Conservation (phyloP, 2,888 invertebrate genomes). For the Chironomus riparius region DNA sequence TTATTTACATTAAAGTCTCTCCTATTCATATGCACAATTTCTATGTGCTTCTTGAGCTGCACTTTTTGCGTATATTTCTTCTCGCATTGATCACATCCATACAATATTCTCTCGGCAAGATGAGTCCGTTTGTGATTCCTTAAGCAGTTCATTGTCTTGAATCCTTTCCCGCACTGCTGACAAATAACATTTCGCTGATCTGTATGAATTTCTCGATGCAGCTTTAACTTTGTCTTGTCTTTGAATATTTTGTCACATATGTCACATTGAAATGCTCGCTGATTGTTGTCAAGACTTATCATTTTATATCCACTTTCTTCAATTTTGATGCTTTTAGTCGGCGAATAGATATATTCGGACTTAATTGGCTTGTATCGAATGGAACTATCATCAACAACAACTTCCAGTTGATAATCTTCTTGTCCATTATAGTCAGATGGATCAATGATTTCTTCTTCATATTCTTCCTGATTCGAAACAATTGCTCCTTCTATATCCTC, state of each 20-base stretch:
- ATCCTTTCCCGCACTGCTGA: conserved; percentile 7
- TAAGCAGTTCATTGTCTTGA: conserved; percentile 16
- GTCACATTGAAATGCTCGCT: background rate
- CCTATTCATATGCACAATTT: conserved; percentile 8
- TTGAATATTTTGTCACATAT: background rate
- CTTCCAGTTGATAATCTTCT: background rate
- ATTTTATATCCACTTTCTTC: background rate
- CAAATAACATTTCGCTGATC: background rate
- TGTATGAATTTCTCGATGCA: background rate
- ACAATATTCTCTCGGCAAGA: background rate
- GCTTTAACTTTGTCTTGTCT: background rate
- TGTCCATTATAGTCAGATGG: background rate
- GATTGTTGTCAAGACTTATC: background rate
- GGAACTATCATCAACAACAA: conserved; percentile 3
- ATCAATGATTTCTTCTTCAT: background rate
- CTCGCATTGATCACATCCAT: conserved; percentile 10
- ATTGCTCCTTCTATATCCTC: background rate
- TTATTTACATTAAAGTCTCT: background rate
- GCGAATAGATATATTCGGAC: background rate
- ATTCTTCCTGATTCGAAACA: background rate
- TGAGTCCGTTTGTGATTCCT: conserved; percentile 9
- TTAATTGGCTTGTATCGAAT: background rate
- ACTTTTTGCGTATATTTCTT: conserved; percentile 21
- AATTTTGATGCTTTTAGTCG: background rate
- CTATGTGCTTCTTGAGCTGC: conserved; percentile 18